Evolutionary conservation across 2,113 vertebrate genomes (phyloP).

Genomic region (Megaptera novaeangliae): DNA sequence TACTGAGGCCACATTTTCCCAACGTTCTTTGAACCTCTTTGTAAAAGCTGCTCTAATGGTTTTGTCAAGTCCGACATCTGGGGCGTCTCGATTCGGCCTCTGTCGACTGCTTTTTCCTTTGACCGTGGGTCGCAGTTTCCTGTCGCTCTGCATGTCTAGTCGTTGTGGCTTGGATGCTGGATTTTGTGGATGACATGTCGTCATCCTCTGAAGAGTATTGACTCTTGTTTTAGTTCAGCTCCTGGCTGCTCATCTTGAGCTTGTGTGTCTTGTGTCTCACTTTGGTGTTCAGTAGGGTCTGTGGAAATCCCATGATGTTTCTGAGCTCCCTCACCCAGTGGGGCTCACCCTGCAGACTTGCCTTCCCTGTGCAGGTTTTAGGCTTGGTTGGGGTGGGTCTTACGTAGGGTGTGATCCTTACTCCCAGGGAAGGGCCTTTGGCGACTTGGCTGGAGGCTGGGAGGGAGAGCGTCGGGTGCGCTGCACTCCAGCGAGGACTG

Average conservation of each 20-base stretch:
- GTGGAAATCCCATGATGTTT: rapidly evolving
- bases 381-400: neutral
- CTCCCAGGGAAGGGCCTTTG: neutral
- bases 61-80: rapidly evolving
- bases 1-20: neutral
- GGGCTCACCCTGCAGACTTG: neutral
- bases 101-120: neutral
- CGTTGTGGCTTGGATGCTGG: neutral
- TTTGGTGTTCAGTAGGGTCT: neutral
- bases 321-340: neutral
- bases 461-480: rapidly evolving
- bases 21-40: neutral
- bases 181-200: rapidly evolving
- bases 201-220: neutral
- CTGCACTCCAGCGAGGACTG: rapidly evolving
- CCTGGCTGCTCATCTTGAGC: neutral
- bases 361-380: neutral
- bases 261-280: too few species aligned
- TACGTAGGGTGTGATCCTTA: rapidly evolving
- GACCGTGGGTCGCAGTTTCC: rapidly evolving
- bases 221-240: rapidly evolving
- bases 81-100: neutral
- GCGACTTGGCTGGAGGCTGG: rapidly evolving
- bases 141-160: rapidly evolving
- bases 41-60: neutral